Evolutionary conservation across 1,140 invertebrate species (phyloP), one percentile per base, ranked within the genome.

Genomic region (Andricus grossulariae): DNA sequence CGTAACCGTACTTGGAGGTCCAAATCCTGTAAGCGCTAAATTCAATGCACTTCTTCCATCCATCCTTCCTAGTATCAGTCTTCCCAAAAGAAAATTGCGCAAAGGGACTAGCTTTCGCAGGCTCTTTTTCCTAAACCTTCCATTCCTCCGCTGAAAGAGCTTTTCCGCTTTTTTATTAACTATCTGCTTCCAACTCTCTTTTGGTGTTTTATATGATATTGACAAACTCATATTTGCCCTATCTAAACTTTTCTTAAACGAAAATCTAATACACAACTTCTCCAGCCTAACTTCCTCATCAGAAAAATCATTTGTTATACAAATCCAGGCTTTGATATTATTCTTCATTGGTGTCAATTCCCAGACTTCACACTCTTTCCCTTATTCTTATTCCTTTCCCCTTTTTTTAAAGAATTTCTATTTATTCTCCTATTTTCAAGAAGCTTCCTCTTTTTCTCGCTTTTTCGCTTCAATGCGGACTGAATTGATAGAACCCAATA

Each of bases 271-370:
- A 84, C 96, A 96, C 74, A 98, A 94, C 83, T 95, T 96, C 89
- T 98, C 97, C n/a, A 95, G 66, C 50, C 93, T 94, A 0, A 96
- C 85, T 81, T 95, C 92, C 83, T 96, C 96, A 87, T 98, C 97
- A 6, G 97, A 95, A 91, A 95, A 98, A 89, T 98, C 97, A 85
- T 96, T 94, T 0, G 96, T 96, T 4, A 94, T 95, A 95, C 96
- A 98, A 80, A 96, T 93, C 87, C 95, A 97, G 4, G 95, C 94
- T 73, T 94, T 94, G 19, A 94, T 93, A 80, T 95, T 96, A 72
- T 94, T 95, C n/a, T 93, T 92, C 93, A 95, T 95, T 73, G 92
- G 93, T 0, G 85, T 87, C 19, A 98, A 89, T 75, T 94, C 93
- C 94, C n/a, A n/a, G n/a, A n/a, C n/a, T n/a, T n/a, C n/a, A n/a